Conservation (phyloP, 2,797 vertebrate genomes). For the Catostomus latipinnis region DNA sequence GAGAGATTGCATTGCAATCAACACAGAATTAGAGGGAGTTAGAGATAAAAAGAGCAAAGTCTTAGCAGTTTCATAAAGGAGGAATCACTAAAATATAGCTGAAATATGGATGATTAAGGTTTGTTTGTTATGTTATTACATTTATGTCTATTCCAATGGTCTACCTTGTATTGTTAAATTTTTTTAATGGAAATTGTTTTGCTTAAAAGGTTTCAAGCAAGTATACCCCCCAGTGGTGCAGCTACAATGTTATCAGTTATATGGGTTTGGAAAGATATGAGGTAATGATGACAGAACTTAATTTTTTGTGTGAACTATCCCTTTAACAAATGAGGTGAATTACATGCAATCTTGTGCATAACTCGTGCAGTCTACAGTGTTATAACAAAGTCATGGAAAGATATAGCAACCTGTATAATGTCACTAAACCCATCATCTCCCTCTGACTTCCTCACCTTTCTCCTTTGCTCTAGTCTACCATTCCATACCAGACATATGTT, state of each 20-base stretch:
- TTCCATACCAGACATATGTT: constrained; percentile 29
- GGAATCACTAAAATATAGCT: neutral
- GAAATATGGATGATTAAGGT: constrained; percentile 15
- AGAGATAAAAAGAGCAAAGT: constrained; percentile 12
- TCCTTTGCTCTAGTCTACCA: constrained; percentile 19
- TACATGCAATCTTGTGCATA: neutral
- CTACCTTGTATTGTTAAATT: neutral
- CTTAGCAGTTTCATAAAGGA: constrained; percentile 19
- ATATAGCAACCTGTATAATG: neutral
- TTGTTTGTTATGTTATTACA: constrained; percentile 18
- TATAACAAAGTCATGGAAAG: constrained; percentile 21
- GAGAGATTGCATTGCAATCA: constrained; percentile 46
- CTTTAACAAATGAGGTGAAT: neutral
- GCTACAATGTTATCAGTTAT: too few relatives aligned
- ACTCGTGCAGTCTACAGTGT: neutral
- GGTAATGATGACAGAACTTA: neutral
- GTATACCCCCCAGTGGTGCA: too few relatives aligned
- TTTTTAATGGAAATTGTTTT: neutral
- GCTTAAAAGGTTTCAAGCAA: neutral
- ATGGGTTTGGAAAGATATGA: neutral
- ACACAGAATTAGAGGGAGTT: constrained; percentile 35
- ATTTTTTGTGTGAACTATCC: too few relatives aligned
- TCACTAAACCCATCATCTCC: constrained; percentile 7
- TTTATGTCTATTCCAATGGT: neutral
- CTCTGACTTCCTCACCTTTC: constrained; percentile 8